Evolutionary conservation across 2,113 vertebrate species (phyloP), one percentile per base, ranked within the genome.

Genomic region (Pelusios castaneus): DNA sequence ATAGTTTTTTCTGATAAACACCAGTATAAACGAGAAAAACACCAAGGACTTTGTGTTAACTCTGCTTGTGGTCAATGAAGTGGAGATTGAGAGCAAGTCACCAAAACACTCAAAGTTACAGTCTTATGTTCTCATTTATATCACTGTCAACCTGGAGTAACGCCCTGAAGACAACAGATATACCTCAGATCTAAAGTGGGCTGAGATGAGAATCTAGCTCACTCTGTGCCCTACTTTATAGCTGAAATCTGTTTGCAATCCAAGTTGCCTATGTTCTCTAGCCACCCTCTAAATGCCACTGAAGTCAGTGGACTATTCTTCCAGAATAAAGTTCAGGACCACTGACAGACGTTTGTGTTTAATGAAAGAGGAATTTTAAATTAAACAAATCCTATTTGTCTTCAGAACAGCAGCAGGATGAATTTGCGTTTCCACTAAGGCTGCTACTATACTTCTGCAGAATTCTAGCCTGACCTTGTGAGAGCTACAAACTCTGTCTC

Each of bases 201-300:
- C 10, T 16, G 2, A 2, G 51, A 27, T 6, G 27, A 82, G 7
- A 11, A 22, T 7, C 16, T 1, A 58, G 47, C n/a, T 29, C 67
- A 9, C 47, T 0, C 10, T 5, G 91, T 31, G 16, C 0, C 34
- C 21, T 67, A 45, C 54, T 76, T 21, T 5, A 11, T 11, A 10
- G 19, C 27, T 1, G 6, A 76, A 10, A 10, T 10, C 7, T 1
- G 0, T 16, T 3, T 2, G 0, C 19, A 31, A 12, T 1, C 19
- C 8, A 2, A 1, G 2, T 52, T 58, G 14, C 25, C 43, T 5
- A 5, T 1, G 47, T 0, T 0, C n/a, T 8, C 3, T 1, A 0
- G n/a, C 1, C 4, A 0, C 0, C 19, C 31, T 60, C 27, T 5
- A 16, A 25, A 6, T 10, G 0, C 25, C 1, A 14, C 0, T 22